Percentiles rank a stretch among this genome's conserved stretches.
phyloP scores from a whole-genome alignment of 1,140 invertebrate species.

The Drosophila nigrodunni region DNA sequence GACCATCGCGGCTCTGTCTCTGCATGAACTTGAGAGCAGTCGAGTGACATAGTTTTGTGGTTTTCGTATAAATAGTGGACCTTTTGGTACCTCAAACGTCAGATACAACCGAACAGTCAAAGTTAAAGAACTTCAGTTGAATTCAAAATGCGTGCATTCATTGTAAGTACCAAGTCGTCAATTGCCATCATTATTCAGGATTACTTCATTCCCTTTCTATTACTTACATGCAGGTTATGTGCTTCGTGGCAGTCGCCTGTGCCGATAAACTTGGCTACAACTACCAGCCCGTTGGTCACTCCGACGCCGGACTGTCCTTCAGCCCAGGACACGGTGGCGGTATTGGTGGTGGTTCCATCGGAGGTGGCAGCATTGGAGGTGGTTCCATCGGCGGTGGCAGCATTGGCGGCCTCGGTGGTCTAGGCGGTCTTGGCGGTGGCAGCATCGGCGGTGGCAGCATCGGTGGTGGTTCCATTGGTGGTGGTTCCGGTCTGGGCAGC shows the following conservation, averaged over 20 bases:
- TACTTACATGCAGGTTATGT: conserved; percentile 59
- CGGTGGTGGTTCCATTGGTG: conserved; percentile 5
- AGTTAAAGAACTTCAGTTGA: conserved; percentile 73
- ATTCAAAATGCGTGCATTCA: conserved; percentile 79
- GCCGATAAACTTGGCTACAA: conserved; percentile 80
- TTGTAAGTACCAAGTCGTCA: conserved; percentile 64
- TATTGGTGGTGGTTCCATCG: conserved; percentile 20
- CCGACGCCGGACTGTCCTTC: conserved; percentile 69
- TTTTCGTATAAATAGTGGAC: conserved; percentile 79
- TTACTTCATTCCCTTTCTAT: conserved; percentile 36
- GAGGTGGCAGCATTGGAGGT: conserved; percentile 16
- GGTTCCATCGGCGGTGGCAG: conserved; percentile 16
- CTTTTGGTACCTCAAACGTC: conserved; percentile 63
- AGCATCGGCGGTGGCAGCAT: conserved; percentile 8
- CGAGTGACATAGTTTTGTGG: conserved; percentile 67
- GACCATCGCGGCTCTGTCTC: conserved; percentile 54
- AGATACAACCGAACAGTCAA: conserved; percentile 69
- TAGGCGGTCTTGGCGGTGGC: conserved; percentile 27
- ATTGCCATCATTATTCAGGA: conserved; percentile 41
- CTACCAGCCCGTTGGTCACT: conserved; percentile 76
- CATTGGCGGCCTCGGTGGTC: conserved; percentile 9
- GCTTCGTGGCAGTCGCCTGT: conserved; percentile 74
- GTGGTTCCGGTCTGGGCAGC: conserved; percentile 6
- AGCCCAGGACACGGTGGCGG: conserved; percentile 47
- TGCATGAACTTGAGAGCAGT: conserved; percentile 79